phyloP scores from a whole-genome alignment of 2,888 invertebrate species.

The Buathra laborator region DNA sequence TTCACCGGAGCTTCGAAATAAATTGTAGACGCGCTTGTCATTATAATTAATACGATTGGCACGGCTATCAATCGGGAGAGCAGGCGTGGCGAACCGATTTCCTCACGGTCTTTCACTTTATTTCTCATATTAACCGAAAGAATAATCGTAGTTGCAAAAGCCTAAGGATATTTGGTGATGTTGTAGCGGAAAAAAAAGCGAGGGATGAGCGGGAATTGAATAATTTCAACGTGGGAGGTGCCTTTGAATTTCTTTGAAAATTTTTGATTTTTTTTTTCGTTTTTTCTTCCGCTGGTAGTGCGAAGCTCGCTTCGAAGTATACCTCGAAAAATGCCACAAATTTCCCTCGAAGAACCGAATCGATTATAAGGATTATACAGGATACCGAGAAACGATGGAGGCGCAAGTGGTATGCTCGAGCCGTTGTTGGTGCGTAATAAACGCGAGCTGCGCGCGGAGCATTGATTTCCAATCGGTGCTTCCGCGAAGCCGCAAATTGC shows the following conservation, averaged over 20 bases:
- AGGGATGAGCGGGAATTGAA: background rate
- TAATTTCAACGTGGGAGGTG: background rate
- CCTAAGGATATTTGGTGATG: too few species aligned
- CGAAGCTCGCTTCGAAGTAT: conserved; percentile 9
- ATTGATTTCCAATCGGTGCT: conserved; percentile 74
- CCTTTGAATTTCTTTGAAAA: background rate
- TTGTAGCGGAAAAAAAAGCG: background rate
- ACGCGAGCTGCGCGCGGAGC: conserved; percentile 56
- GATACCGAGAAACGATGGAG: conserved; percentile 65
- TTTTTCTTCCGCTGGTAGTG: background rate
- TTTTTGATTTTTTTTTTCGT: background rate
- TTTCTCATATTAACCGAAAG: background rate
- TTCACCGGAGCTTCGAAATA: too few species aligned
- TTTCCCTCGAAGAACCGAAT: conserved; percentile 66
- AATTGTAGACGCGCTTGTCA: too few species aligned
- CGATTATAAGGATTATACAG: conserved; percentile 70
- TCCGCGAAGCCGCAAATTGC: conserved; percentile 72
- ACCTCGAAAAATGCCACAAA: conserved; percentile 54
- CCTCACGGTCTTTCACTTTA: background rate
- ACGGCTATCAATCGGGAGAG: too few species aligned
- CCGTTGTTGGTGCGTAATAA: conserved; percentile 67
- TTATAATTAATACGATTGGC: too few species aligned
- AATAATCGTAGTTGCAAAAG: background rate
- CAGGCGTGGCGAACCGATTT: background rate
- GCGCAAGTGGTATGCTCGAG: conserved; percentile 35